phyloP scores from a whole-genome alignment of 2,888 invertebrate genomes.

The Elegia similella region DNA sequence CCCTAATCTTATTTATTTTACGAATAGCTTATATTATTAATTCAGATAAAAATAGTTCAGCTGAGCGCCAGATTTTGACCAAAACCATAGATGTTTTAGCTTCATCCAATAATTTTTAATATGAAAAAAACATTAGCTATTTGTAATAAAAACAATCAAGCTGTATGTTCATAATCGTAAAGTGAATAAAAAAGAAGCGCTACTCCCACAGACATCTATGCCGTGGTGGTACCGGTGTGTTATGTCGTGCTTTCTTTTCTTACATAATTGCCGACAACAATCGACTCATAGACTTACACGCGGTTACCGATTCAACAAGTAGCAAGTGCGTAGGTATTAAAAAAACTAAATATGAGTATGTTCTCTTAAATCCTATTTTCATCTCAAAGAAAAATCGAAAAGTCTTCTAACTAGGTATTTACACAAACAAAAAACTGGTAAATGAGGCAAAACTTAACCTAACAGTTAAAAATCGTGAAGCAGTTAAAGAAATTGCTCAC shows the following conservation, averaged over 20 bases:
- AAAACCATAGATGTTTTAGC: too few species aligned
- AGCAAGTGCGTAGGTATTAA: not conserved
- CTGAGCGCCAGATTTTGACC: too few species aligned
- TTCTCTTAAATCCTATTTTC: too few species aligned
- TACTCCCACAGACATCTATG: conserved; percentile 2
- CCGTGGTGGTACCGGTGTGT: conserved; percentile 2
- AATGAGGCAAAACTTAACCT: not conserved
- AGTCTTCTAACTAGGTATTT: too few species aligned
- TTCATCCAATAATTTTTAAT: too few species aligned
- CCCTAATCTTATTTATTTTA: too few species aligned
- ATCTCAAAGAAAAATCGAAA: too few species aligned
- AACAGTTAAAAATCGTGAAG: not conserved
- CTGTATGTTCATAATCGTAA: not conserved
- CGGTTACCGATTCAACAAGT: conserved; percentile 22
- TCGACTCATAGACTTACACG: conserved; percentile 24
- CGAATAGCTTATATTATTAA: too few species aligned
- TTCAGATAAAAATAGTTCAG: too few species aligned
- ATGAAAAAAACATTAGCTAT: too few species aligned
- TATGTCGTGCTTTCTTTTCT: conserved; percentile 16
- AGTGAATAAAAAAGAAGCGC: not conserved
- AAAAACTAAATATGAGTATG: not conserved
- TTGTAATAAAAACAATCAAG: too few species aligned
- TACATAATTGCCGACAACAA: conserved; percentile 22
- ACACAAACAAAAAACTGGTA: not conserved
- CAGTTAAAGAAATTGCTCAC: not conserved